phyloP scores from a whole-genome alignment of 30 jellyfish, hydroid and myxozoan species.

The Nemopilema nomurai region DNA sequence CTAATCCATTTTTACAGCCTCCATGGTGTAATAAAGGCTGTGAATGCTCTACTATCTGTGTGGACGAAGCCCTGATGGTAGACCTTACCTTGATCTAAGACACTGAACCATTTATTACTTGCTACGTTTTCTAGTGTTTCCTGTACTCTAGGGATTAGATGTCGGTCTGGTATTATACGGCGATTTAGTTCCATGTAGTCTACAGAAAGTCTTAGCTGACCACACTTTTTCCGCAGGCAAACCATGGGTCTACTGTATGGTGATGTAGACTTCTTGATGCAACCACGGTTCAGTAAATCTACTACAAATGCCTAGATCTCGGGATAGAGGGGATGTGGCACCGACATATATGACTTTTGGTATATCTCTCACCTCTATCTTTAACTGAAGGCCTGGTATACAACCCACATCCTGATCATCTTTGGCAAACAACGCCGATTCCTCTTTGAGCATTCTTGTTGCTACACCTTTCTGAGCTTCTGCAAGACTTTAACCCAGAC shows the following conservation, averaged over 20 bases:
- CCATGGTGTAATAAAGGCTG: conserved; percentile 55
- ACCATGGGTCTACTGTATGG: conserved; percentile 42
- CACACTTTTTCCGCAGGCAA: conserved; percentile 31
- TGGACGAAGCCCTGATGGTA: conserved; percentile 47
- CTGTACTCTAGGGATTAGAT: conserved; percentile 46
- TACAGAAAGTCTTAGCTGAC: conserved; percentile 29
- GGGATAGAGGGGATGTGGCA: conserved; percentile 24
- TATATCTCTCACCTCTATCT: conserved; percentile 19
- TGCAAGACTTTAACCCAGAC: conserved; percentile 15
- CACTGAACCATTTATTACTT: conserved; percentile 40
- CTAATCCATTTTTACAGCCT: conserved; percentile 35
- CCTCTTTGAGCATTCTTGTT: conserved; percentile 4
- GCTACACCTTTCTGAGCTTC: neutral
- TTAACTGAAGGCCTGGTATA: conserved; percentile 1
- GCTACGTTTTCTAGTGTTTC: conserved; percentile 34
- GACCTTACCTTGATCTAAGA: conserved; percentile 47
- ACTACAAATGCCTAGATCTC: conserved; percentile 36
- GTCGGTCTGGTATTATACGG: conserved; percentile 50
- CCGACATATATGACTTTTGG: conserved; percentile 21
- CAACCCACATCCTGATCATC: conserved; percentile 17
- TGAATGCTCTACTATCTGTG: conserved; percentile 20
- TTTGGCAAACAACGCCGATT: neutral
- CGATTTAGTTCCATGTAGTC: conserved; percentile 39
- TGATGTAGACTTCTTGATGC: conserved; percentile 26
- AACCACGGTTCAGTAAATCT: conserved; percentile 19